Conservation (phyloP, 2,888 invertebrate species). For the Limnephilus lunatus region DNA sequence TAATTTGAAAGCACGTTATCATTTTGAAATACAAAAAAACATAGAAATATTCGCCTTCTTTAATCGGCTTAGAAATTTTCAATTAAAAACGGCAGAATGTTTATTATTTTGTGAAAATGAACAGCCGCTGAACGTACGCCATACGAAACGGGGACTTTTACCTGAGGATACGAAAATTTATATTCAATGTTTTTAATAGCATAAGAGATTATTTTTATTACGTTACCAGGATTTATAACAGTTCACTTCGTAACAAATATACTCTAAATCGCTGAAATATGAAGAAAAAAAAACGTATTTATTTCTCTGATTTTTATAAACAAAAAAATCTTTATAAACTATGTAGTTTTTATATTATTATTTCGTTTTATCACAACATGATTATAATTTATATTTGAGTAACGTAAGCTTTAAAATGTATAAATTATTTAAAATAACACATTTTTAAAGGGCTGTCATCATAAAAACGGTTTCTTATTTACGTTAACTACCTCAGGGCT, state of each 20-base stretch:
- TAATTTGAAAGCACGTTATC: neutral
- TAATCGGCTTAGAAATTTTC: conserved; percentile 62
- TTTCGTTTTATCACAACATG: too few species aligned
- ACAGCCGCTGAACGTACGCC: neutral
- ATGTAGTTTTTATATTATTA: too few species aligned
- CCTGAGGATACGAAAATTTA: neutral
- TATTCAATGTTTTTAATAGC: neutral
- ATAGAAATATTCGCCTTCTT: conserved; percentile 28
- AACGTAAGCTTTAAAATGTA: too few species aligned
- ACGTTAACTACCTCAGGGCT: too few species aligned
- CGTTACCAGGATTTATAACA: neutral
- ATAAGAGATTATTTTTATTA: neutral
- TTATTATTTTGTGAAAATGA: conserved; percentile 18
- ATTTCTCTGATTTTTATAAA: too few species aligned
- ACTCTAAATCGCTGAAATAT: neutral
- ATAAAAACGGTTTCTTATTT: too few species aligned
- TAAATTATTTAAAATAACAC: too few species aligned
- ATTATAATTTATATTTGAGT: too few species aligned
- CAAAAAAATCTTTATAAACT: too few species aligned
- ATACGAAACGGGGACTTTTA: neutral
- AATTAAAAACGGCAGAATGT: conserved; percentile 59
- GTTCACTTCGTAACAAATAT: neutral
- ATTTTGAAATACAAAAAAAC: neutral
- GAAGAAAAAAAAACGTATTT: too few species aligned
- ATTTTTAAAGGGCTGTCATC: too few species aligned